Percentiles rank a stretch among this genome's conserved stretches.
Evolutionary conservation across 1,140 invertebrate genomes (phyloP).

Genomic region (Micrasema minimum): DNA sequence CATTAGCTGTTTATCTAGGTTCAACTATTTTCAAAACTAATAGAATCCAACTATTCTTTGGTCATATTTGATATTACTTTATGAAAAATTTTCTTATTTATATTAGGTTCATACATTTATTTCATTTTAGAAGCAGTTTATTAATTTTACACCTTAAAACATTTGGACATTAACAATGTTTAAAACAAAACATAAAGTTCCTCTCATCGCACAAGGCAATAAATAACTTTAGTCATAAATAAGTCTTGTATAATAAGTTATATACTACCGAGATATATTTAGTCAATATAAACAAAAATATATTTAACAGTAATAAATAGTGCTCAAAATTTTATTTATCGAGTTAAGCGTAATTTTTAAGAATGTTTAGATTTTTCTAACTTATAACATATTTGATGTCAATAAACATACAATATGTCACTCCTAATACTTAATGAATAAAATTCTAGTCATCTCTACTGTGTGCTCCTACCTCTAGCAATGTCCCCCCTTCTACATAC

Average conservation of each 20-base stretch:
- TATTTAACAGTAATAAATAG: no score
- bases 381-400: not conserved
- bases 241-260: no score
- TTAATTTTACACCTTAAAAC: no score
- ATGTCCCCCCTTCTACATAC: not conserved
- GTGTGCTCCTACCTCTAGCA: not conserved
- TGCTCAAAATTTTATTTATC: not conserved
- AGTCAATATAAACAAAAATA: no score
- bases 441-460: not conserved
- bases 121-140: no score
- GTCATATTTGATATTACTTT: constrained; percentile 3
- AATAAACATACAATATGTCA: constrained; percentile 12
- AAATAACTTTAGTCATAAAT: no score
- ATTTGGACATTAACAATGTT: no score
- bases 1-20: not conserved
- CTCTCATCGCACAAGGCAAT: no score
- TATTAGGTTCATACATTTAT: no score
- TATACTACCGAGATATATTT: no score
- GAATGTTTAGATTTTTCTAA: not conserved
- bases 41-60: constrained; percentile 20
- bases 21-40: constrained; percentile 12
- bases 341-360: constrained; percentile 1
- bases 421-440: constrained; percentile 1
- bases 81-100: no score
- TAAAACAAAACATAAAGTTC: no score